Percentiles rank a stretch among this genome's conserved stretches.
phyloP scores from a whole-genome alignment of 2,888 invertebrate species.

The Cataglyphis rosenhaueri region DNA sequence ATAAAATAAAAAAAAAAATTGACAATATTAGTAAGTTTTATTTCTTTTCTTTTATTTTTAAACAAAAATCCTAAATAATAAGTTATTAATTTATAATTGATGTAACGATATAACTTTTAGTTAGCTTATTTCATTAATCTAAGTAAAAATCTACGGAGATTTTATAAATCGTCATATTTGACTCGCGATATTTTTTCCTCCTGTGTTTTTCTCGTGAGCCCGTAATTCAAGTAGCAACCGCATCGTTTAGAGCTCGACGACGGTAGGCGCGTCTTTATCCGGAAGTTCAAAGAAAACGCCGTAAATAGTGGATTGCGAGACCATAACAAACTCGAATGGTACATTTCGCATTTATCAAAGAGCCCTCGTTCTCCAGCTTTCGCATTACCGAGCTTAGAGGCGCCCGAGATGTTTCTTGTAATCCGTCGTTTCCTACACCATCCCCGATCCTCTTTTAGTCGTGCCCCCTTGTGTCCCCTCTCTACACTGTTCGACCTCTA shows the following conservation, averaged over 20 bases:
- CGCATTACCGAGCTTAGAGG: slow-evolving; percentile 75
- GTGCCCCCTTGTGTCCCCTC: slow-evolving; percentile 32
- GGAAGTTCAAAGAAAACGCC: slow-evolving; percentile 75
- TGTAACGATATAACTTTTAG: slow-evolving; percentile 1
- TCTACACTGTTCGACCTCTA: slow-evolving; percentile 42
- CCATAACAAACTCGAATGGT: slow-evolving; percentile 77
- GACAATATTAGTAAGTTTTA: not conserved
- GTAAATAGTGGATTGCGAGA: slow-evolving; percentile 75
- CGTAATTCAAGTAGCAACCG: slow-evolving; percentile 65
- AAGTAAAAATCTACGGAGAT: not conserved
- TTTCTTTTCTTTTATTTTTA: not conserved
- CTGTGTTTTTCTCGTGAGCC: slow-evolving; percentile 28
- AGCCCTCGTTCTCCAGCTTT: slow-evolving; percentile 70
- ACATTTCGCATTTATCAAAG: slow-evolving; percentile 78
- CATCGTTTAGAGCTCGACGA: slow-evolving; percentile 69
- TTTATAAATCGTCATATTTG: not conserved
- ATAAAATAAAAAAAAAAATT: not conserved
- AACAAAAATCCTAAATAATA: not conserved
- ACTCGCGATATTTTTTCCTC: slow-evolving; percentile 14
- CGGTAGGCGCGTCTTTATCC: slow-evolving; percentile 58
- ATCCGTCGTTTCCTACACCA: slow-evolving; percentile 69
- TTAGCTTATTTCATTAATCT: not conserved
- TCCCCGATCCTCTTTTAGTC: slow-evolving; percentile 33
- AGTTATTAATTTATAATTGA: not conserved
- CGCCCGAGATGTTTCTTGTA: slow-evolving; percentile 75